Evolutionary conservation across 1,140 invertebrate genomes (phyloP).

Genomic region (Drosophila nebulosa): DNA sequence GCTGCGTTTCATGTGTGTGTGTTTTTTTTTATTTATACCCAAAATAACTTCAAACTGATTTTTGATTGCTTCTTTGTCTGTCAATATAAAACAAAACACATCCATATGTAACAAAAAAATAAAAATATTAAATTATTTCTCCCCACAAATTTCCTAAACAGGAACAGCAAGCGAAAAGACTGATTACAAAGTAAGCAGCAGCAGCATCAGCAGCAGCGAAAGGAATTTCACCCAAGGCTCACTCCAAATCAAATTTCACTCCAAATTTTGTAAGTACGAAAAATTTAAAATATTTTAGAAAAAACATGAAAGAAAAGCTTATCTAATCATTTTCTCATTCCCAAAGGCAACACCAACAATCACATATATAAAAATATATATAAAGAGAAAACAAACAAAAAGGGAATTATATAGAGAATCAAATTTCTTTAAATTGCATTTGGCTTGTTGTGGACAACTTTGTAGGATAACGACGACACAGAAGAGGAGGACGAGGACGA

Average conservation of each 20-base stretch:
- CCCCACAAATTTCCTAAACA: not conserved
- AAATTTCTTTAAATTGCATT: not conserved
- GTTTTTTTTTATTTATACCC: conserved; percentile 32
- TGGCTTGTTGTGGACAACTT: not conserved
- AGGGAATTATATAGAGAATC: not conserved
- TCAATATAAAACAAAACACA: conserved; percentile 22
- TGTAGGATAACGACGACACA: not conserved
- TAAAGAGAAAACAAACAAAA: not conserved
- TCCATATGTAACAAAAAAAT: not conserved
- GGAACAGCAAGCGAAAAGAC: conserved; percentile 44
- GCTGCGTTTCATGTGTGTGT: conserved; percentile 30
- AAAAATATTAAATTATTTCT: not conserved
- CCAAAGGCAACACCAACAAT: not conserved
- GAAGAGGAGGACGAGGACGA: not conserved
- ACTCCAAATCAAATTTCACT: not conserved
- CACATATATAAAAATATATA: not conserved
- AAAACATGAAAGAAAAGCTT: not conserved
- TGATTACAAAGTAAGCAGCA: conserved; percentile 46
- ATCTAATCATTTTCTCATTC: not conserved
- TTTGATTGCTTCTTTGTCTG: conserved; percentile 33
- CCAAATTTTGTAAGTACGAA: not conserved
- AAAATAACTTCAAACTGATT: conserved; percentile 51
- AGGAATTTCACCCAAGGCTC: conserved; percentile 19
- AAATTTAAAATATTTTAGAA: not conserved
- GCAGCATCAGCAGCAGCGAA: conserved; percentile 18